Percentiles rank a stretch among this genome's conserved stretches.
phyloP scores from a whole-genome alignment of 2,797 vertebrate species.

The Cirrhinus mrigala region DNA sequence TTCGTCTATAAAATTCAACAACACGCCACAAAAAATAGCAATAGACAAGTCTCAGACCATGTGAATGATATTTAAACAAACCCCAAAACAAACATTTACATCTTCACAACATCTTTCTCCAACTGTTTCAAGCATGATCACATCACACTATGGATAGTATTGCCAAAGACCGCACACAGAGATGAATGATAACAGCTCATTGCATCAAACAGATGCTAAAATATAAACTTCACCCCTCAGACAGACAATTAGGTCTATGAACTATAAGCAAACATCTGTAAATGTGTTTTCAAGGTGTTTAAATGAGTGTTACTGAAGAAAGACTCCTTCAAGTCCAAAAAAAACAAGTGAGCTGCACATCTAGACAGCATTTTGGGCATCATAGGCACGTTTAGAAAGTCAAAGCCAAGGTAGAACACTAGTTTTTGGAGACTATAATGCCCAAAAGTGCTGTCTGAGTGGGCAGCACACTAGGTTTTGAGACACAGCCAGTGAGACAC shows the following conservation, averaged over 20 bases:
- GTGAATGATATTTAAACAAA: not conserved
- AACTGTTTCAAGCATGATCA: not conserved
- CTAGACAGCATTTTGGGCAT: not conserved
- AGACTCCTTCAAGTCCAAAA: not conserved
- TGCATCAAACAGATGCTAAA: not conserved
- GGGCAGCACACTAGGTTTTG: slow-evolving; percentile 23
- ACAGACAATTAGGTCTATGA: not conserved
- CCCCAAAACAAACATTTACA: not conserved
- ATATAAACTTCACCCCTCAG: not conserved
- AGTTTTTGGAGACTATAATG: not conserved
- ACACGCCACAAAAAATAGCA: not conserved
- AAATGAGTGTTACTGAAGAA: not conserved
- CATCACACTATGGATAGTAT: not conserved
- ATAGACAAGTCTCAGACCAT: not conserved
- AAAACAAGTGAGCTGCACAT: not conserved
- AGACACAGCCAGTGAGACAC: slow-evolving; percentile 46
- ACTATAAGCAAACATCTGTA: not conserved
- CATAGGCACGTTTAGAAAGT: not conserved
- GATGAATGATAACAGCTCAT: not conserved
- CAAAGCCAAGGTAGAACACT: not conserved
- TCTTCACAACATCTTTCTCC: not conserved
- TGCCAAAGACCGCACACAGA: not conserved
- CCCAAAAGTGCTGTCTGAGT: slow-evolving; percentile 6
- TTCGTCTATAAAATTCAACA: not conserved
- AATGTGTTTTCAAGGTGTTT: not conserved